phyloP scores from a whole-genome alignment of 1,140 invertebrate genomes.

The Muscidifurax raptorellus region DNA sequence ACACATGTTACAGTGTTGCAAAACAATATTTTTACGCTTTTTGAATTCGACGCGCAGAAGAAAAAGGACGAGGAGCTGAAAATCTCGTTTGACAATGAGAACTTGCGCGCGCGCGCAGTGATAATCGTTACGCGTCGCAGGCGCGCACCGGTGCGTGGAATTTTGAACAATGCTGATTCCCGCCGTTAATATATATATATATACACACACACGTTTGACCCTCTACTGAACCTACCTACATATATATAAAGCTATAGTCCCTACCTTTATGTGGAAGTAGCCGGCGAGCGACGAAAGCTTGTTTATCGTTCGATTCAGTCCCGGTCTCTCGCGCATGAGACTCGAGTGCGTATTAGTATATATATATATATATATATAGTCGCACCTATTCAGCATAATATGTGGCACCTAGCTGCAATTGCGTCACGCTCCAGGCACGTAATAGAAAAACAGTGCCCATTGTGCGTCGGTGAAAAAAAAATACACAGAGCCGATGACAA shows the following conservation, averaged over 20 bases:
- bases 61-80: slow-evolving; percentile 5
- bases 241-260: neutral
- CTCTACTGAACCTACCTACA: neutral
- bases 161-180: slow-evolving; percentile 57
- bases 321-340: neutral
- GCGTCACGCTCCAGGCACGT: neutral
- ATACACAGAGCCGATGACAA: neutral
- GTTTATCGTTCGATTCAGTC: slow-evolving; percentile 47
- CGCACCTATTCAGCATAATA: slow-evolving; percentile 21
- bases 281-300: slow-evolving; percentile 39
- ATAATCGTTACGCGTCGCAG: slow-evolving; percentile 58
- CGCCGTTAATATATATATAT: slow-evolving; percentile 53
- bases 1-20: neutral
- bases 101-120: slow-evolving; percentile 36
- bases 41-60: neutral
- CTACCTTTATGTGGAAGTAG: slow-evolving; percentile 16
- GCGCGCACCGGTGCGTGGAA: slow-evolving; percentile 60
- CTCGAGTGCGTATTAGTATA: neutral
- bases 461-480: neutral
- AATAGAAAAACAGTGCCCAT: neutral
- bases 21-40: slow-evolving; percentile 26
- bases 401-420: slow-evolving; percentile 14
- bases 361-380: neutral
- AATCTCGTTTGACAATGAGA: neutral
- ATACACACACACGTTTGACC: slow-evolving; percentile 52